Conservation (phyloP, 2,113 vertebrate species). For the Plecotus auritus region DNA sequence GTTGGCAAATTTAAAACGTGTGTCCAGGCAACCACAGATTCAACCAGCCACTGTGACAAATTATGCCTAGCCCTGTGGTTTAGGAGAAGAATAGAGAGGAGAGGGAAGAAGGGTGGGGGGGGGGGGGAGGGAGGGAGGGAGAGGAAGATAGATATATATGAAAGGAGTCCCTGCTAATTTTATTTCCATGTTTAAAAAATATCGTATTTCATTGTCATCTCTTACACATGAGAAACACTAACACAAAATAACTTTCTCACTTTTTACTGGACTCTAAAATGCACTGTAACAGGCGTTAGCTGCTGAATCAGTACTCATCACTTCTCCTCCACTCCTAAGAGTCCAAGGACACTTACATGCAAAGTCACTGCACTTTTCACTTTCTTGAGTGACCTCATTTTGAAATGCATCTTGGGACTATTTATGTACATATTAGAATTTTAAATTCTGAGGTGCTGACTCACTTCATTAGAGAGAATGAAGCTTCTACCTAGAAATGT, state of each 20-base stretch:
- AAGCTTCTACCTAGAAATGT: not conserved
- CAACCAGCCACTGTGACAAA: not conserved
- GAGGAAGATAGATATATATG: too few species aligned
- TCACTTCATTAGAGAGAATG: not conserved
- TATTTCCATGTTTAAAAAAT: not conserved
- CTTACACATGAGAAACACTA: not conserved
- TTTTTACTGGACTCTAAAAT: not conserved
- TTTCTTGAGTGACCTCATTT: not conserved
- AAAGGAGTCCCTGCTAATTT: not conserved
- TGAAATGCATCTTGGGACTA: not conserved
- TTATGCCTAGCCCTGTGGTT: not conserved
- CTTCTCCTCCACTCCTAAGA: not conserved
- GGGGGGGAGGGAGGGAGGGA: too few species aligned
- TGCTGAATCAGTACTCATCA: not conserved
- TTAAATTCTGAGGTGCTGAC: constrained; percentile 31
- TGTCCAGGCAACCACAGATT: not conserved
- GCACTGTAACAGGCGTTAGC: not conserved
- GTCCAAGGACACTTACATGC: not conserved
- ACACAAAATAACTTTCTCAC: not conserved
- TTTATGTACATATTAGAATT: not conserved
- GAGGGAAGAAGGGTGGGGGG: too few species aligned
- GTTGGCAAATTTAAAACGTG: not conserved
- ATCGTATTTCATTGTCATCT: not conserved
- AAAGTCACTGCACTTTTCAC: not conserved
- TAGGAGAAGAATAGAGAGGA: not conserved